Base-by-base conservation (phyloP, 2,797 vertebrate genomes). In the Brachyrhaphis roseni region DNA sequence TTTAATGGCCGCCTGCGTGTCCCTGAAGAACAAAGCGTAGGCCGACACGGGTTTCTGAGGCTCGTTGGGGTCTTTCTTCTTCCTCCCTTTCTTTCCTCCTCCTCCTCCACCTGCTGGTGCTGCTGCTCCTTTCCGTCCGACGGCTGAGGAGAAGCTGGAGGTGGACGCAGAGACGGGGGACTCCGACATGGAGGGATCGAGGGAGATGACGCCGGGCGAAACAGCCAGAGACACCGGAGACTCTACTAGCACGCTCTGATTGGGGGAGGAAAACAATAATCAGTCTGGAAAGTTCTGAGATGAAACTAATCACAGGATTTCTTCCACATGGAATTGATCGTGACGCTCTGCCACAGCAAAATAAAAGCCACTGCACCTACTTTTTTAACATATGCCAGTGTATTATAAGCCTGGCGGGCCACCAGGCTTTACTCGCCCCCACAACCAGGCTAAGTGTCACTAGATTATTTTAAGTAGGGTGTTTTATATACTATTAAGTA, bases 1-100 rank as follows among this genome's bases (percentile, higher is more conserved):
- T 83, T 98, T 98, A 41, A 98, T 98, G 26, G 97, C 97, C 0
- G 97, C 97, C 89, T 98, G 97, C 0, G 97, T 98, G 93, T 98
- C 97, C 74, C 96, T 95, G 90, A 98, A 98, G 92, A 98, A 98
- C 51, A 98, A 87, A 0, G 97, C 97, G 45, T 98, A 98, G 34
- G 97, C 97, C 3, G 97, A 98, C 72, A 98, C 96, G 0, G 97
- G 97, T 84, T 98, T 98, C 90, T 97, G 97, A 0, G 97, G 97
- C 86, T 98, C 96, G 16, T 97, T 97, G 49, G 97, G 97, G 88
- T 97, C 97, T 82, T 97, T 98, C 90, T 79, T 84, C 62, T 78
- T 95, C 76, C 79, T 91, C 59, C 77, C 89, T 80, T 95, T 97
- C 78, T 85, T 88, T 8, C 70, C 81, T 0, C 79, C 80, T 26